A percentile compares a stretch with the other conserved stretches of the same genome.
Evolutionary conservation across 2,113 vertebrate genomes (phyloP).

Genomic region (Stomatorhinus ivindoensis): DNA sequence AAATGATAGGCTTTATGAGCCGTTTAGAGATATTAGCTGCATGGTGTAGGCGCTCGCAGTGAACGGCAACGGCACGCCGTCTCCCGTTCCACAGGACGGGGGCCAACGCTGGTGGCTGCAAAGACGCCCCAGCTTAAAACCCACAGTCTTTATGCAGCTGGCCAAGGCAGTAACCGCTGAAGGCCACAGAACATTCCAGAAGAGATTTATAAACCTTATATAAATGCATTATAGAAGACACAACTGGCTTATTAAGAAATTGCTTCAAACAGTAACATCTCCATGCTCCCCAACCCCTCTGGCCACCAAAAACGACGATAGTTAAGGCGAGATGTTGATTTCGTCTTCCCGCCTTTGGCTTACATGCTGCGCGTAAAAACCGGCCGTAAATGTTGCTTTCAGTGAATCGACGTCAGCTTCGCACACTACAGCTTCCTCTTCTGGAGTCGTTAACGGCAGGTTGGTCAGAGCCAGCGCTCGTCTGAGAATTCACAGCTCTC

Average conservation of each 20-base stretch:
- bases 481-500: background rate
- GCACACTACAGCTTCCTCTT: background rate
- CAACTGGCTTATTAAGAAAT: background rate
- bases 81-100: background rate
- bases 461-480: background rate
- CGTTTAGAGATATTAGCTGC: background rate
- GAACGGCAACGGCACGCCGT: background rate
- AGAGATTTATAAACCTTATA: background rate
- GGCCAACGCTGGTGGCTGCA: background rate
- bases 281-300: too few species aligned
- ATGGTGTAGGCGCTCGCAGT: background rate
- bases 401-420: background rate
- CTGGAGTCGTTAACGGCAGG: background rate
- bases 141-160: background rate
- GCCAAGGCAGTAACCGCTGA: background rate
- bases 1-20: background rate
- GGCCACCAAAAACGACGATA: background rate
- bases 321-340: background rate
- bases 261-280: background rate
- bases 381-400: background rate
- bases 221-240: background rate
- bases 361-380: background rate
- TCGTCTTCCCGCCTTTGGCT: background rate
- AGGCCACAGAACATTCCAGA: conserved; percentile 8
- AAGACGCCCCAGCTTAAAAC: background rate